Percentiles rank a stretch among this genome's conserved stretches.
These are phyloP conservation scores for Rhineura floridana DNA, from an alignment of 2,113 vertebrate genomes.

Conservation along the genomic window DNA sequence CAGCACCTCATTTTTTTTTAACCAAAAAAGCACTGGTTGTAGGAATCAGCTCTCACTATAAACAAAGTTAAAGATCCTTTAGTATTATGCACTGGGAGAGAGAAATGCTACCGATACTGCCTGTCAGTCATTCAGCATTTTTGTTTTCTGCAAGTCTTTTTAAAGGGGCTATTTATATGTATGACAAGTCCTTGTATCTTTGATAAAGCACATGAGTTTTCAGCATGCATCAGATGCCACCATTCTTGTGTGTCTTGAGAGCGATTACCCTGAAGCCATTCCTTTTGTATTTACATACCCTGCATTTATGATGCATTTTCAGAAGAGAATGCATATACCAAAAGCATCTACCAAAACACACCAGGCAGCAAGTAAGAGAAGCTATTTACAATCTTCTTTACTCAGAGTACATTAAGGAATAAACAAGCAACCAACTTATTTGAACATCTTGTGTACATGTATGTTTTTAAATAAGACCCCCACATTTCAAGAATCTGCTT, in stretches of 20 bases:
- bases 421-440: neutral
- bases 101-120: neutral
- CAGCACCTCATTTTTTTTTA: neutral
- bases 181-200: neutral
- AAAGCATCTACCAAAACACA: neutral
- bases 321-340: neutral
- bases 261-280: constrained; percentile 4
- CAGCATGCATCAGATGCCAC: neutral
- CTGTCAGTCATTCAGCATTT: neutral
- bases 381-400: constrained; percentile 1
- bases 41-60: neutral
- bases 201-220: neutral
- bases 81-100: neutral
- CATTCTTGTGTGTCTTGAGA: neutral
- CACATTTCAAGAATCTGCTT: neutral
- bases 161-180: neutral
- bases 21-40: neutral
- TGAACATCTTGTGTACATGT: neutral
- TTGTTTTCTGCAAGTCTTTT: neutral
- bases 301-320: neutral
- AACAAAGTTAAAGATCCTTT: neutral
- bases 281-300: neutral
- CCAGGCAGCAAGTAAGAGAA: neutral
- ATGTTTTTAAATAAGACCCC: neutral
- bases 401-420: neutral